These are phyloP conservation scores for Manis crassicaudata DNA, from an alignment of 2,797 vertebrate species.

Conservation along the genomic window DNA sequence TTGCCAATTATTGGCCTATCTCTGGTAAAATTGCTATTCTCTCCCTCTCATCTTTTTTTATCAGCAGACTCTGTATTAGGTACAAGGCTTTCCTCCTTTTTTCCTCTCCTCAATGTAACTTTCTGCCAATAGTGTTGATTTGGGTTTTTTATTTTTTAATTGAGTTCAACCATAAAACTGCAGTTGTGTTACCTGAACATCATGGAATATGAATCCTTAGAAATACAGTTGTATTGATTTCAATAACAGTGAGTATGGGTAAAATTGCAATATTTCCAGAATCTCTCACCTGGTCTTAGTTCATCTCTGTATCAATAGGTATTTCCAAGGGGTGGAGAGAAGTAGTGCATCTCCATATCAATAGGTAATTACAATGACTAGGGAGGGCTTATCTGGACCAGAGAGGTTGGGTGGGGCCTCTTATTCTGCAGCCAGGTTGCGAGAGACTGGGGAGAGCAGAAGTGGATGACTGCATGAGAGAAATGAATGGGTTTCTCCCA, in stretches of 20 bases:
- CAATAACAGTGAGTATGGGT: neutral
- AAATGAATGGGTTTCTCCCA: no score
- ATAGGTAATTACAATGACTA: no score
- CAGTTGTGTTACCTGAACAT: neutral
- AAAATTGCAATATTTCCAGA: no score
- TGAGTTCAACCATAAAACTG: slow-evolving; percentile 5
- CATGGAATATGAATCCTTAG: neutral
- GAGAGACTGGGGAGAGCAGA: no score
- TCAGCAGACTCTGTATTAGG: slow-evolving; percentile 5
- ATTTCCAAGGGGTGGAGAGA: no score
- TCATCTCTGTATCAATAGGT: no score
- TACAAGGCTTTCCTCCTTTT: neutral
- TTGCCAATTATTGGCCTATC: slow-evolving; percentile 47
- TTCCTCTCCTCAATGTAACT: neutral
- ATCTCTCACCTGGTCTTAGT: no score
- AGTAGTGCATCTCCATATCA: no score
- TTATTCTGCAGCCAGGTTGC: no score
- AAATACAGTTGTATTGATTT: slow-evolving; percentile 6
- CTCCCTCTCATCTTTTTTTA: slow-evolving; percentile 18
- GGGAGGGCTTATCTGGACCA: no score
- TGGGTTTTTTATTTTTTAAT: neutral
- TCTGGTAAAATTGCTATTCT: slow-evolving; percentile 54
- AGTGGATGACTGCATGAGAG: no score
- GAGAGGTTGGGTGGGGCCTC: no score
- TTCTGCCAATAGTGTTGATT: neutral